Conservation (phyloP, 2,888 invertebrate species). For the Incurvaria masculella region DNA sequence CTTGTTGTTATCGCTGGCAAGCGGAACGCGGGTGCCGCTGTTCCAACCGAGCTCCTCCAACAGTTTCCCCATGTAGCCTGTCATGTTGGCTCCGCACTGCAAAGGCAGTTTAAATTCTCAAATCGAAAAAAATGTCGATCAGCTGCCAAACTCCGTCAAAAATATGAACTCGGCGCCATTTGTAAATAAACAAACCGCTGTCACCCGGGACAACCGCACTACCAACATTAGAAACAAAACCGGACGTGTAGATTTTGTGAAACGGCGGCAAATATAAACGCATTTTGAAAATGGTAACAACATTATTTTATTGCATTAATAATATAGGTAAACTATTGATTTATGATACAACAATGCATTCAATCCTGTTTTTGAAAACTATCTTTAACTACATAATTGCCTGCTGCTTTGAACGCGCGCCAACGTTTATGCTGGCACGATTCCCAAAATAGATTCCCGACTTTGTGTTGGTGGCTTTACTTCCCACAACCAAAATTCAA, state of each 20-base stretch:
- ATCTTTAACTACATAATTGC: not conserved
- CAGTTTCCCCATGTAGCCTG: conserved; percentile 57
- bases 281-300: no score
- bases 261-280: no score
- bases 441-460: not conserved
- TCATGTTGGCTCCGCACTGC: conserved; percentile 22
- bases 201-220: not conserved
- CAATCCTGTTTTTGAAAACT: not conserved
- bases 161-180: not conserved
- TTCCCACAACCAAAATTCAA: not conserved
- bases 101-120: no score
- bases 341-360: no score
- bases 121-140: conserved; percentile 22
- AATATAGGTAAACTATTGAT: no score
- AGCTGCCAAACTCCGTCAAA: not conserved
- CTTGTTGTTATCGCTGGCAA: conserved; percentile 72
- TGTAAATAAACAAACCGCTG: not conserved
- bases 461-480: not conserved
- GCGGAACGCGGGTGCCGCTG: conserved; percentile 73
- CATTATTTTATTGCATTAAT: no score
- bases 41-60: conserved; percentile 70
- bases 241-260: no score
- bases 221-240: no score
- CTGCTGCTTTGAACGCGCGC: not conserved
- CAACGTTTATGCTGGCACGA: not conserved